These are phyloP conservation scores for Campoplex nolae DNA, from an alignment of 2,888 invertebrate species.

Conservation along the genomic window DNA sequence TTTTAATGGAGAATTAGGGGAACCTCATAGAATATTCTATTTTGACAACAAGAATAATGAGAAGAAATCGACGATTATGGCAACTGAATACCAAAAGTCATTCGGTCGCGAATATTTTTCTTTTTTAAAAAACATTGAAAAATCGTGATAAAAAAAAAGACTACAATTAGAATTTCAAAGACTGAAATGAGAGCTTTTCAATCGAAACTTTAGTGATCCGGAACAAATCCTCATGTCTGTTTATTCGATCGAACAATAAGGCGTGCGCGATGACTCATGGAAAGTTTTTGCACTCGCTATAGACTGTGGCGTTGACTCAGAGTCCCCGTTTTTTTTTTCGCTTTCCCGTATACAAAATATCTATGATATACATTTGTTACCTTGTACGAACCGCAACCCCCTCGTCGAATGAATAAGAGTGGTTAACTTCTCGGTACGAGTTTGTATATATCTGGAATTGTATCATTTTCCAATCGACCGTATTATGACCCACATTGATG, in stretches of 20 bases:
- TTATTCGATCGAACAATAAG: background rate
- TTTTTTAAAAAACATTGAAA: background rate
- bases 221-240: background rate
- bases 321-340: background rate
- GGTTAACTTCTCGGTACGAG: slow-evolving; percentile 6
- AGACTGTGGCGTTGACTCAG: slow-evolving; percentile 48
- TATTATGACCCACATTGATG: slow-evolving; percentile 63
- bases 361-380: background rate
- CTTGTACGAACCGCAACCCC: slow-evolving; percentile 23
- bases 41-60: no score
- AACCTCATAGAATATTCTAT: no score
- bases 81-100: background rate
- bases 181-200: background rate
- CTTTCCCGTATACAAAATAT: background rate
- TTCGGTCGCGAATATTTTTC: background rate
- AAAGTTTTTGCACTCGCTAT: background rate
- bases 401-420: slow-evolving; percentile 10
- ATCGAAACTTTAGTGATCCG: background rate
- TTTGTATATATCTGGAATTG: background rate
- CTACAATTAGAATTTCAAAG: no score
- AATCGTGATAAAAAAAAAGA: background rate
- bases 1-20: no score
- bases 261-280: slow-evolving; percentile 27
- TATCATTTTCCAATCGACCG: slow-evolving; percentile 59
- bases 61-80: no score